Base-by-base conservation (phyloP, 1,140 invertebrate species). In the Amyelois transitella region DNA sequence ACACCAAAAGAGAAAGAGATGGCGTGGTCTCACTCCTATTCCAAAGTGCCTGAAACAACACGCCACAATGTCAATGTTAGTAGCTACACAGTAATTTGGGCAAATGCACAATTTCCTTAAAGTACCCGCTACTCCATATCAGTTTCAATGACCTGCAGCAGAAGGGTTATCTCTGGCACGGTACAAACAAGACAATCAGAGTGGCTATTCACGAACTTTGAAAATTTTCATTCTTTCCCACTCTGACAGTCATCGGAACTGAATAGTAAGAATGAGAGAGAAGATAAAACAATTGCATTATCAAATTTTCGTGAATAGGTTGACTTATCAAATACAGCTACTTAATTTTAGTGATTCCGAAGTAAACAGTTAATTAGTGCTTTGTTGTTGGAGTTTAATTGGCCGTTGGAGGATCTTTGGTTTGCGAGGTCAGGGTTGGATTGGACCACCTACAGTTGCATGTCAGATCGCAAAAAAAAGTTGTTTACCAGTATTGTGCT, bases 161-260 rank as follows among this genome's bases (percentile, higher is more conserved):
- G n/a, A n/a, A n/a, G 50, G 65, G 62, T 62, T 69, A 65, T 69
- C 66, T 2, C 12, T 8, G 18, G 2, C 1, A 14, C 24, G 53
- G 44, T 43, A 60, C 53, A 65, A 65, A 69, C 60, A 67, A 62
- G 51, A 64, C 54, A 24, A 52, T 52, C 21, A n/a, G n/a, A n/a
- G n/a, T n/a, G n/a, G n/a, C n/a, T n/a, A n/a, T n/a, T n/a, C n/a
- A n/a, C n/a, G n/a, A n/a, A n/a, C n/a, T n/a, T n/a, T n/a, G n/a
- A n/a, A n/a, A n/a, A n/a, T n/a, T n/a, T n/a, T n/a, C n/a, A n/a
- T n/a, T n/a, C n/a, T n/a, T n/a, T n/a, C n/a, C n/a, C n/a, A n/a
- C n/a, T n/a, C n/a, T n/a, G n/a, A n/a, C n/a, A n/a, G n/a, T n/a
- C n/a, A n/a, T n/a, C n/a, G n/a, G n/a, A n/a, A n/a, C n/a, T n/a